These are phyloP conservation scores for Brachyopa scutellaris DNA, from an alignment of 2,888 invertebrate genomes.

Conservation along the genomic window DNA sequence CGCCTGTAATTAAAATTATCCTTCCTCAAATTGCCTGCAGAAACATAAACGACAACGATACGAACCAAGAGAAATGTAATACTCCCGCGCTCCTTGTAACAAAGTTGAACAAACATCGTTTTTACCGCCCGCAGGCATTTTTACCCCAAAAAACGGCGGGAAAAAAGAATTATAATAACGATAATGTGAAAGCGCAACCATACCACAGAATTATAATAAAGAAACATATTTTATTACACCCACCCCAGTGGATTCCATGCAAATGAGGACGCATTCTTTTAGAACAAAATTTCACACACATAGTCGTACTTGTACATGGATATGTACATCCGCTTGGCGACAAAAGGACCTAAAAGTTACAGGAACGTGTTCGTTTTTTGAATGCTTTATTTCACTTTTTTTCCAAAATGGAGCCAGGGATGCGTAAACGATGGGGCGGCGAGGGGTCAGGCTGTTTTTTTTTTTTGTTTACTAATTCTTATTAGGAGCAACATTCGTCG, in stretches of 20 bases:
- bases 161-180: background rate
- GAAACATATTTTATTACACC: slow-evolving; percentile 26
- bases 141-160: background rate
- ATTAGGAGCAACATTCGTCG: slow-evolving; percentile 9
- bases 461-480: slow-evolving; percentile 24
- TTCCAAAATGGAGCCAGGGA: background rate
- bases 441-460: background rate
- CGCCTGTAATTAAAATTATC: slow-evolving; percentile 13
- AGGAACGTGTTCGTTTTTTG: background rate
- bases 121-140: background rate
- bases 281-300: no score
- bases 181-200: slow-evolving; percentile 16
- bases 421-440: background rate
- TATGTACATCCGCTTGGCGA: background rate
- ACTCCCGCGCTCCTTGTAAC: background rate
- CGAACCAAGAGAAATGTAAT: slow-evolving; percentile 6
- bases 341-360: background rate
- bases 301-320: background rate
- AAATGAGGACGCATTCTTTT: slow-evolving; percentile 19
- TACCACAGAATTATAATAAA: background rate
- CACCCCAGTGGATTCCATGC: background rate
- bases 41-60: background rate
- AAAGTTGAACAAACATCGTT: slow-evolving; percentile 18
- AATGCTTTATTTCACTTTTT: slow-evolving; percentile 17
- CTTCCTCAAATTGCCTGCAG: slow-evolving; percentile 9